These are phyloP conservation scores for Chironex yamaguchii DNA, from an alignment of 30 jellyfish, hydroid and myxozoan species.

Conservation along the genomic window DNA sequence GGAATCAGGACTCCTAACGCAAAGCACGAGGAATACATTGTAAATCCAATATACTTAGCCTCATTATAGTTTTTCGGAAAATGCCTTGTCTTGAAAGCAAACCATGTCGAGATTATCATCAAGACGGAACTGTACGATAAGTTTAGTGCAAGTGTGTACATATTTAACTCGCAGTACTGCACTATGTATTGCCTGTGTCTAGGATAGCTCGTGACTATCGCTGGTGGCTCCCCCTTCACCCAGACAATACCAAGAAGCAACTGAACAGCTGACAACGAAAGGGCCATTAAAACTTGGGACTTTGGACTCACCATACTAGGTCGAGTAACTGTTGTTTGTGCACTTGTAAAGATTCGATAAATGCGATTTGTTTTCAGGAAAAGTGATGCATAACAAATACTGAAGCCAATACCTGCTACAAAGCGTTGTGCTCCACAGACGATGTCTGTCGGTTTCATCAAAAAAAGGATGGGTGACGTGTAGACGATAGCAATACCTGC, in stretches of 20 bases:
- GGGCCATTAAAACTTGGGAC: conserved; percentile 76
- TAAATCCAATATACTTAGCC: conserved; percentile 90
- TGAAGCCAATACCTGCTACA: conserved; percentile 68
- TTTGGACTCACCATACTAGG: conserved; percentile 82
- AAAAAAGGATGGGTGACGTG: conserved; percentile 69
- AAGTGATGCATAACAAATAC: conserved; percentile 85
- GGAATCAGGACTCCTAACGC: conserved; percentile 75
- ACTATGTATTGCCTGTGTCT: conserved; percentile 63
- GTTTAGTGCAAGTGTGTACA: conserved; percentile 57
- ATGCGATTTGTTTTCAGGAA: conserved; percentile 81
- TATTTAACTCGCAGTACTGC: conserved; percentile 66
- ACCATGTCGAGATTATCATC: conserved; percentile 83
- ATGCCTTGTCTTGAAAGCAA: conserved; percentile 90
- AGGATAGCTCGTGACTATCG: conserved; percentile 73
- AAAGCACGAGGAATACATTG: conserved; percentile 87
- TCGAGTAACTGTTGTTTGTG: conserved; percentile 65
- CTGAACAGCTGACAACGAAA: conserved; percentile 67
- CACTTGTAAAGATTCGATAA: conserved; percentile 84
- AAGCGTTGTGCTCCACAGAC: conserved; percentile 74
- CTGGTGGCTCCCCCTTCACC: conserved; percentile 60
- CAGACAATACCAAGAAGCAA: conserved; percentile 74
- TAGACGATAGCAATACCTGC: conserved; percentile 71
- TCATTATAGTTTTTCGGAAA: conserved; percentile 97
- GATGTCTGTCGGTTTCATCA: conserved; percentile 66
- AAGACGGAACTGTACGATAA: conserved; percentile 74